Conservation (phyloP, 2,113 vertebrate species). For the Erythrocebus patas region DNA sequence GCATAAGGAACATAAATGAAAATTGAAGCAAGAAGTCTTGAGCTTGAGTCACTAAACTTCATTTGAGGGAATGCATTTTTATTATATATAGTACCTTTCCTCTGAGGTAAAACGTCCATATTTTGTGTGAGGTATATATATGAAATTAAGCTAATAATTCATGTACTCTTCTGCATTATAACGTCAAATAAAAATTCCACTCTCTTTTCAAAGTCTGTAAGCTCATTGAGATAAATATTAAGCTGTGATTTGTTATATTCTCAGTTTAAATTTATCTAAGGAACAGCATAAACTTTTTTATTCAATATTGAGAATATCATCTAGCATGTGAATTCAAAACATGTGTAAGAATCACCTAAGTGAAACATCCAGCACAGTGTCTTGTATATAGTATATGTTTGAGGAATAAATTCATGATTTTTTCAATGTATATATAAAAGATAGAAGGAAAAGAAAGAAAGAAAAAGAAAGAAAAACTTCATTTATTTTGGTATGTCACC, state of each 20-base stretch:
- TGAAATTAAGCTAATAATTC: conserved; percentile 37
- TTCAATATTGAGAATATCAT: background rate
- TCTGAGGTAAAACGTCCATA: background rate
- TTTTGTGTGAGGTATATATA: background rate
- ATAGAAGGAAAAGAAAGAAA: background rate
- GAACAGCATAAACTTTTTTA: background rate
- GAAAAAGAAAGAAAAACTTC: background rate
- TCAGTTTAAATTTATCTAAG: background rate
- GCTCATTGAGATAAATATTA: conserved; percentile 15
- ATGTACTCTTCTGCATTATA: background rate
- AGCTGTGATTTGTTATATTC: conserved; percentile 41
- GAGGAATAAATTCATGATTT: background rate
- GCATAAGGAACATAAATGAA: conserved; percentile 12
- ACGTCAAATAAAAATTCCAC: conserved; percentile 47
- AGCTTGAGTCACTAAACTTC: background rate
- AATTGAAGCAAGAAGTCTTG: background rate
- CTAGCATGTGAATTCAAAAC: background rate
- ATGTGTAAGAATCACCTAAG: background rate
- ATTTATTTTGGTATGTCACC: background rate
- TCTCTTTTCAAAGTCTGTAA: background rate
- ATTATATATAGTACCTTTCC: background rate
- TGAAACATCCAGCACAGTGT: background rate
- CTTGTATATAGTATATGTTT: background rate
- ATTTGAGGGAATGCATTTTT: background rate
- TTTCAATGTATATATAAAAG: background rate